A percentile compares a stretch with the other conserved stretches of the same genome.
Conservation (phyloP, 2,113 vertebrate genomes). For the Zapornia atra region DNA sequence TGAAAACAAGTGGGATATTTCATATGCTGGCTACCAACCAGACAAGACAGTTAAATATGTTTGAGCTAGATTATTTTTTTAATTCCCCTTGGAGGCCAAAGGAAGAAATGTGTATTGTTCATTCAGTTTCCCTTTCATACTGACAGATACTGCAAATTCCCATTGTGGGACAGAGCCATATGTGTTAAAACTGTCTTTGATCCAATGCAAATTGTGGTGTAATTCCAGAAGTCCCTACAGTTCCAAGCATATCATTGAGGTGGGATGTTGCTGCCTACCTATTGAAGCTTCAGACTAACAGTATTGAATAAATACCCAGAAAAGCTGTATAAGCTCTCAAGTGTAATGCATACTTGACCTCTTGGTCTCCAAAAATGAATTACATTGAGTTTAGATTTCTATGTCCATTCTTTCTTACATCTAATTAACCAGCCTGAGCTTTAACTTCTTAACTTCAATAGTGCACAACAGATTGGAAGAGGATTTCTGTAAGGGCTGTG, state of each 20-base stretch:
- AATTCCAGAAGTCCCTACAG: constrained; percentile 35
- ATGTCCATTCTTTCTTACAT: constrained; percentile 50
- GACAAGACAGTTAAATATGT: not conserved
- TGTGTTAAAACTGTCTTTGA: constrained; percentile 40
- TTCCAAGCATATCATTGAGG: not conserved
- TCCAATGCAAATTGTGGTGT: not conserved
- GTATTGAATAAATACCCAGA: constrained; percentile 21
- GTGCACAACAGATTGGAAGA: constrained; percentile 52
- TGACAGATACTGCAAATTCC: constrained; percentile 58
- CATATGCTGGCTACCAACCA: not conserved
- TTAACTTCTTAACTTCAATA: constrained; percentile 58
- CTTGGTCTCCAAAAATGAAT: constrained; percentile 70
- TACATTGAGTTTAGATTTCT: constrained; percentile 59
- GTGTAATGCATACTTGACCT: constrained; percentile 69
- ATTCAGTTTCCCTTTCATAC: not conserved
- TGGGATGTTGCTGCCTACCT: not conserved
- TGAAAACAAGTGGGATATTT: not conserved
- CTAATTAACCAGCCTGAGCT: constrained; percentile 71
- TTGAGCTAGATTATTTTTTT: not conserved
- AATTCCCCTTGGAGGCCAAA: not conserved
- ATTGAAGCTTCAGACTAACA: not conserved
- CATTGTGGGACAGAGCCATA: not conserved
- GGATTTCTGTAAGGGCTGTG: constrained; percentile 23
- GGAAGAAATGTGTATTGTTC: not conserved
- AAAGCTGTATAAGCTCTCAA: constrained; percentile 38